These are phyloP conservation scores for Gasterosteus nipponicus DNA, from an alignment of 2,113 vertebrate species.

Conservation along the genomic window DNA sequence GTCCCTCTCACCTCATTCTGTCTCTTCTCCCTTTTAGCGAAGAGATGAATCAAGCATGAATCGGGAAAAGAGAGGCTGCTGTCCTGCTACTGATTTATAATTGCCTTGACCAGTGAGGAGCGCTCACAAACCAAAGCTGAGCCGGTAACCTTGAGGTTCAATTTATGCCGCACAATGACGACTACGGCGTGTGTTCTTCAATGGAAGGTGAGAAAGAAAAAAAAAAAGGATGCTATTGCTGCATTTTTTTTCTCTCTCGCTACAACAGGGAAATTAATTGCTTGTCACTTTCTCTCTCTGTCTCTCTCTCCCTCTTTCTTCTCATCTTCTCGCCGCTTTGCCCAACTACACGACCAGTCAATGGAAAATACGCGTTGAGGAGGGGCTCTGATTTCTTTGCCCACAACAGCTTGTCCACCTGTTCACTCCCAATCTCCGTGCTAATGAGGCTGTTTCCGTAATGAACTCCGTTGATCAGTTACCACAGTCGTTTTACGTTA, in stretches of 20 bases:
- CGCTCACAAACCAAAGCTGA: conserved; percentile 20
- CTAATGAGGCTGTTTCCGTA: conserved; percentile 49
- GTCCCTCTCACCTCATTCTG: conserved; percentile 50
- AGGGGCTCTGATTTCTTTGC: conserved; percentile 55
- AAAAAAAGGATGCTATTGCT: conserved; percentile 51
- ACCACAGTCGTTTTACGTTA: conserved; percentile 6
- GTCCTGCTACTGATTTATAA: conserved; percentile 34
- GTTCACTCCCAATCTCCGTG: conserved; percentile 65
- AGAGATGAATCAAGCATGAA: conserved; percentile 47
- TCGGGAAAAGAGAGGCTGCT: not conserved
- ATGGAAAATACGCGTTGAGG: conserved; percentile 50
- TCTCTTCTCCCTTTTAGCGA: conserved; percentile 27
- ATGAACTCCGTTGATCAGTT: conserved; percentile 16
- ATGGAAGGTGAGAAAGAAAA: conserved; percentile 31
- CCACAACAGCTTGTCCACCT: conserved; percentile 79
- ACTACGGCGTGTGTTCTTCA: conserved; percentile 25
- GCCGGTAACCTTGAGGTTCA: conserved; percentile 66
- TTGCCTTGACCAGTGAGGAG: conserved; percentile 24
- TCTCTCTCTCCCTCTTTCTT: conserved; percentile 16
- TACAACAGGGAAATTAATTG: conserved; percentile 63
- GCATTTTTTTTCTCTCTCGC: not conserved
- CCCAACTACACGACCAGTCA: conserved; percentile 52
- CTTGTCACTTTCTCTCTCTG: conserved; percentile 50
- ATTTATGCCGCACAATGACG: conserved; percentile 56
- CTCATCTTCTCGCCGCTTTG: conserved; percentile 20